These are phyloP conservation scores for Papilio gigon DNA, from an alignment of 2,888 invertebrate genomes.

Conservation along the genomic window DNA sequence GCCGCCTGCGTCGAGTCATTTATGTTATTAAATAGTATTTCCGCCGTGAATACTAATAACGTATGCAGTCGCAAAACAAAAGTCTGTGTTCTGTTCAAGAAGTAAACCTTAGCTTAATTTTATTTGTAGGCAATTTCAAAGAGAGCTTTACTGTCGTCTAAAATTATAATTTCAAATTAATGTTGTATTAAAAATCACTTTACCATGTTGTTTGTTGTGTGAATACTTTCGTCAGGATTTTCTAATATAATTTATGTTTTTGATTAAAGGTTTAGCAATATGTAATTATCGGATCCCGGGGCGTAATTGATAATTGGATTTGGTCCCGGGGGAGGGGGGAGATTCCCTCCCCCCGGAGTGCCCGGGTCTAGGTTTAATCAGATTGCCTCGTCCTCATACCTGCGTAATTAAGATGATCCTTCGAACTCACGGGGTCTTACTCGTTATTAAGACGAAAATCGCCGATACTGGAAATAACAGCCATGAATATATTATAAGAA, in stretches of 20 bases:
- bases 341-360: not conserved
- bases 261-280: slow-evolving; percentile 19
- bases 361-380: slow-evolving; percentile 17
- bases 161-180: not conserved
- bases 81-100: too few species aligned
- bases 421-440: not conserved
- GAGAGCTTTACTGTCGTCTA: too few species aligned
- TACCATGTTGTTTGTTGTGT: not conserved
- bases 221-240: not conserved
- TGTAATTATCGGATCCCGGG: slow-evolving; percentile 27
- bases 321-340: not conserved
- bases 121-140: too few species aligned
- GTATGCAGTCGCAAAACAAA: too few species aligned
- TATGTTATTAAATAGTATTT: not conserved
- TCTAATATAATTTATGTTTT: slow-evolving; percentile 7
- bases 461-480: too few species aligned
- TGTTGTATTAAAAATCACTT: not conserved
- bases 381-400: slow-evolving; percentile 15
- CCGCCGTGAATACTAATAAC: too few species aligned
- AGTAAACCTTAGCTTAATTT: too few species aligned
- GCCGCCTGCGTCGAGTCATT: not conserved
- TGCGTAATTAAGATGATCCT: slow-evolving; percentile 10
- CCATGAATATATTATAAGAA: too few species aligned
- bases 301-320: slow-evolving; percentile 38
- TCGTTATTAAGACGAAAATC: not conserved